Evolutionary conservation across 2,797 vertebrate species (phyloP).

Genomic region (Acipenser transmontanus): DNA sequence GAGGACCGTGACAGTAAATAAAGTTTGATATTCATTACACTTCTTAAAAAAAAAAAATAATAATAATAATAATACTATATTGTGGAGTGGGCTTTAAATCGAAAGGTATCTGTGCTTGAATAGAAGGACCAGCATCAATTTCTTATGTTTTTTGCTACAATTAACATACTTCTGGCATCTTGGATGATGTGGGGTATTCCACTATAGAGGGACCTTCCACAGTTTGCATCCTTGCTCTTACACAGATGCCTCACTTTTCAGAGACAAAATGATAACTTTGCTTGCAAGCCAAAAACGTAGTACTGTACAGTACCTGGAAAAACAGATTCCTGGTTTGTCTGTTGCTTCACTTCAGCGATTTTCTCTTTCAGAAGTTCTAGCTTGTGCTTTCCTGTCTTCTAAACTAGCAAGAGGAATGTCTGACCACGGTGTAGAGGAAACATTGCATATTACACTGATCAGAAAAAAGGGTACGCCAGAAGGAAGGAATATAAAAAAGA

Average conservation of each 20-base stretch:
- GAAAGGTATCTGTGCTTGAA: no score
- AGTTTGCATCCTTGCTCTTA: background rate
- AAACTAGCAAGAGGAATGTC: conserved; percentile 78
- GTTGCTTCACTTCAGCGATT: conserved; percentile 54
- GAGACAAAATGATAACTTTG: no score
- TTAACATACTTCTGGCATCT: background rate
- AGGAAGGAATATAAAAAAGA: no score
- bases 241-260: no score
- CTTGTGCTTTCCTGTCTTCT: conserved; percentile 54
- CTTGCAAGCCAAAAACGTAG: background rate
- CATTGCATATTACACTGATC: no score
- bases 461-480: no score
- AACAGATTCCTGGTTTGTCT: conserved; percentile 32
- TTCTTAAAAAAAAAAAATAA: background rate
- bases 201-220: background rate
- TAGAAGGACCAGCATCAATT: background rate
- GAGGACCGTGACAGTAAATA: no score
- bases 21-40: no score
- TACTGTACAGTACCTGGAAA: conserved; percentile 51
- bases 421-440: conserved; percentile 21
- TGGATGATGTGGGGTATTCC: background rate
- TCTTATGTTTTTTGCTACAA: no score
- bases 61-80: no score
- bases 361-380: conserved; percentile 52
- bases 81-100: no score